Evolutionary conservation across 1,140 invertebrate species (phyloP), one percentile per base, ranked within the genome.

Genomic region (Drosophila jambulina): DNA sequence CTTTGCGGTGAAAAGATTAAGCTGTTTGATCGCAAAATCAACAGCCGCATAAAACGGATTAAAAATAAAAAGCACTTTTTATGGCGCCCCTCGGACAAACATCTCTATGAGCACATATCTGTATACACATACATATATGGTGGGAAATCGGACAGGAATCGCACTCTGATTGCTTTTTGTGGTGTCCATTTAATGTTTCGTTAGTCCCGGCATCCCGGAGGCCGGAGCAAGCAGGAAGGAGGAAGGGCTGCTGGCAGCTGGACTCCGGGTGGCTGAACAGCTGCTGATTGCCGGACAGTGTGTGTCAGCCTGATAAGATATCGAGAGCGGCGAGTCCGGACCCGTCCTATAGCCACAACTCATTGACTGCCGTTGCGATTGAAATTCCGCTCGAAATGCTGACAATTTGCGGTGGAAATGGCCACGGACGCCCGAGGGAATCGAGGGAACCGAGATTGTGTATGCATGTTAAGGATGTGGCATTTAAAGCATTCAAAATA

Each of bases 11-110:
- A 61, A 75, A 78, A 83, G 84, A 88, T 87, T 87, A 83, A 87
- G 84, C 80, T 83, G 77, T 80, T 88, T 88, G 84, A 88, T 88
- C 85, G 84, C 77, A 88, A 88, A 88, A 88, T 87, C 77, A 83
- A 88, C 80, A 80, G 84, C 80, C 84, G 71, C 80, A 87, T 83
- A 83, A 87, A 87, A 88, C 58, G 69, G 84, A 88, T 88, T 83
- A 80, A 83, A 77, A 87, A 75, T 88, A 67, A 84, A 88, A 80
- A 80, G 72, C 71, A 61, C 63, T 62, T 75, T 63, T 72, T 59
- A 54, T 64, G 51, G 54, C 34, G 60, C 63, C n/a, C 48, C 57
- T 53, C 67, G 56, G 49, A 63, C 53, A 59, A 65, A 80, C 60
- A 79, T 75, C 63, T 67, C 45, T 60, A 59, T 76, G 48, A 46